phyloP scores from a whole-genome alignment of 2,113 vertebrate genomes.

The Rattus norvegicus region DNA sequence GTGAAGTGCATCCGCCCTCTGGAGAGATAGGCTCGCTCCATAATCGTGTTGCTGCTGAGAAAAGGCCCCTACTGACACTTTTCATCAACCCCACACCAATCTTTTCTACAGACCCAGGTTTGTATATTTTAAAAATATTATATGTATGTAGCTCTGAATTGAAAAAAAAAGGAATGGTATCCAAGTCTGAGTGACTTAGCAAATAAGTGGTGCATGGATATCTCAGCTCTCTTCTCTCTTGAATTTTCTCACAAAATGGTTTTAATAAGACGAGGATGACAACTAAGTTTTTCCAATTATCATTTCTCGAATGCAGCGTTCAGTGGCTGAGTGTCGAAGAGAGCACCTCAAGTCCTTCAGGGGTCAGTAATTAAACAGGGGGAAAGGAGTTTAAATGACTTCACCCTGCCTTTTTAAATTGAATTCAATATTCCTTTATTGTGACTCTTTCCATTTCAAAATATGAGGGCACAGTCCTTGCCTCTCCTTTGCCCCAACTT shows the following conservation, averaged over 20 bases:
- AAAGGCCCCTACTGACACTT: not conserved
- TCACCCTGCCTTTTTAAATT: conserved; percentile 53
- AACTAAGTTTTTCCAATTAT: conserved; percentile 74
- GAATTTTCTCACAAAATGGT: conserved; percentile 69
- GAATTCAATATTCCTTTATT: not conserved
- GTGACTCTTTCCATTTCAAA: conserved; percentile 20
- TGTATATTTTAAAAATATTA: conserved; percentile 35
- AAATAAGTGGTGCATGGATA: conserved; percentile 61
- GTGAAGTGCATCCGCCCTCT: conserved; percentile 48
- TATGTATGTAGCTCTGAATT: conserved; percentile 55
- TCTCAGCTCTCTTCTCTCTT: conserved; percentile 39
- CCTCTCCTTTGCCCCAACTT: conserved; percentile 22
- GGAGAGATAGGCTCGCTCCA: not conserved
- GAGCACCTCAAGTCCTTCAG: conserved; percentile 50
- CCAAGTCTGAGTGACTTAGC: conserved; percentile 48
- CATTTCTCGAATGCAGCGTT: conserved; percentile 58
- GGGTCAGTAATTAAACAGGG: conserved; percentile 35
- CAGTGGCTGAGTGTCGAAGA: conserved; percentile 39
- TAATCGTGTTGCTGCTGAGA: conserved; percentile 44
- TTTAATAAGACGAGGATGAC: conserved; percentile 67
- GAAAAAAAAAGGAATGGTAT: conserved; percentile 65
- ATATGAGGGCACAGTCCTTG: not conserved
- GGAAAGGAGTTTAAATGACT: conserved; percentile 40
- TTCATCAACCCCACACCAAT: conserved; percentile 46
- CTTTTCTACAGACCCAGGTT: conserved; percentile 33